phyloP scores from a whole-genome alignment of 2,797 vertebrate species.

The Sphenopsis melanotis region DNA sequence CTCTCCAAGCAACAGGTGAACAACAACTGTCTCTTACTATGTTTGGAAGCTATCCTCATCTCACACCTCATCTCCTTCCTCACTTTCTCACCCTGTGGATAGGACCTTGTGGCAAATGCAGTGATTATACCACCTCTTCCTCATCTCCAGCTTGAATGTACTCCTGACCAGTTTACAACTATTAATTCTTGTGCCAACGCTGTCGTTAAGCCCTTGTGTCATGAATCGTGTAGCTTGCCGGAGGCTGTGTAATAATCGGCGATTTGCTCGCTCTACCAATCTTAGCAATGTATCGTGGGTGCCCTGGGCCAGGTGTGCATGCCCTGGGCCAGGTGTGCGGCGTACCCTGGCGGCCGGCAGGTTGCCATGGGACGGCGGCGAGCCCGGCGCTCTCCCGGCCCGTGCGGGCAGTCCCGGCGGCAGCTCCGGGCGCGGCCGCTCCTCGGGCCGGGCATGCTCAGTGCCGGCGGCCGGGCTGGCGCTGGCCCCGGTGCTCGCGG shows the following conservation, averaged over 20 bases:
- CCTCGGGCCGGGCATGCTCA: conserved; percentile 4
- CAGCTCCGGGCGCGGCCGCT: not conserved
- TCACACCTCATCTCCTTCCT: not conserved
- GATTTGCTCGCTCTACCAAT: too few relatives aligned
- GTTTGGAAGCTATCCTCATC: not conserved
- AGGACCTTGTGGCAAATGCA: not conserved
- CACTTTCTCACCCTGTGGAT: accelerated
- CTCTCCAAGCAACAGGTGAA: not conserved
- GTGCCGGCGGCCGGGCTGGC: not conserved
- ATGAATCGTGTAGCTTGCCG: not conserved
- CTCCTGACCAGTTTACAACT: not conserved
- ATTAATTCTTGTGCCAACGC: not conserved
- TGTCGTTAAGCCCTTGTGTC: not conserved
- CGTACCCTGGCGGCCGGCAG: accelerated
- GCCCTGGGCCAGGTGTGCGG: accelerated
- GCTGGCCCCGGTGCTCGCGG: too few relatives aligned
- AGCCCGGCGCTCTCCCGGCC: too few relatives aligned
- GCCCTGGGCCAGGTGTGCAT: not conserved
- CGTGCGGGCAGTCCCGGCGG: accelerated
- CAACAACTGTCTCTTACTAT: not conserved
- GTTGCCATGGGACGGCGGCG: accelerated
- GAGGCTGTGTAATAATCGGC: not conserved
- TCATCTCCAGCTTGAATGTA: not conserved
- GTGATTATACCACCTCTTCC: not conserved
- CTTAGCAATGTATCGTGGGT: accelerated